phyloP scores from a whole-genome alignment of 1,140 invertebrate species.

The Microplitis mediator region DNA sequence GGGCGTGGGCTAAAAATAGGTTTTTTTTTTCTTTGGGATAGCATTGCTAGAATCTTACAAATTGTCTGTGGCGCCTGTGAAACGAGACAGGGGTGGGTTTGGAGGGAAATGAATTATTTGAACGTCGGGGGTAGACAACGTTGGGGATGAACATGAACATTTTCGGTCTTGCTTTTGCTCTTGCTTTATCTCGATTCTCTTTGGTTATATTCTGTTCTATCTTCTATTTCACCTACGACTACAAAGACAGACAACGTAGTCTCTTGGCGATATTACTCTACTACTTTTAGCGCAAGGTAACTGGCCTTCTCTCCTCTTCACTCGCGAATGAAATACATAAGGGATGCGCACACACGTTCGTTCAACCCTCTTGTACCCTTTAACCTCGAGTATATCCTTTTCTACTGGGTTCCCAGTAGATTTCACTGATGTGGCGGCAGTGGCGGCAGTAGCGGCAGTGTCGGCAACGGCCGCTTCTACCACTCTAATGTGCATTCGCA shows the following conservation, averaged over 20 bases:
- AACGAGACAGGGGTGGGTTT: constrained; percentile 7
- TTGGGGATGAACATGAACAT: background rate
- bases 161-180: background rate
- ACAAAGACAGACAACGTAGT: too few species aligned
- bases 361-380: background rate
- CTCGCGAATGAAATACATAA: constrained; percentile 19
- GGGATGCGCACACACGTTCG: constrained; percentile 20
- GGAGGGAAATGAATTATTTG: constrained; percentile 28
- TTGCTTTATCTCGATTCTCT: too few species aligned
- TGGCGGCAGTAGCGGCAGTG: background rate
- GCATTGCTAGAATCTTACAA: constrained; percentile 11
- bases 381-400: background rate
- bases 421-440: background rate
- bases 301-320: constrained; percentile 2
- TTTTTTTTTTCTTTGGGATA: background rate
- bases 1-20: background rate
- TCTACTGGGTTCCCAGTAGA: background rate
- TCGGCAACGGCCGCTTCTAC: too few species aligned
- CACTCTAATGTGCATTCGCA: constrained; percentile 8
- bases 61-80: constrained; percentile 12
- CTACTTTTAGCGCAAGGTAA: constrained; percentile 19
- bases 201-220: too few species aligned
- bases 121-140: background rate
- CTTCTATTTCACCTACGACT: too few species aligned
- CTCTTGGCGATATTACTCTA: background rate